Conservation (phyloP, 2,888 invertebrate genomes). For the Papilio gigon region DNA sequence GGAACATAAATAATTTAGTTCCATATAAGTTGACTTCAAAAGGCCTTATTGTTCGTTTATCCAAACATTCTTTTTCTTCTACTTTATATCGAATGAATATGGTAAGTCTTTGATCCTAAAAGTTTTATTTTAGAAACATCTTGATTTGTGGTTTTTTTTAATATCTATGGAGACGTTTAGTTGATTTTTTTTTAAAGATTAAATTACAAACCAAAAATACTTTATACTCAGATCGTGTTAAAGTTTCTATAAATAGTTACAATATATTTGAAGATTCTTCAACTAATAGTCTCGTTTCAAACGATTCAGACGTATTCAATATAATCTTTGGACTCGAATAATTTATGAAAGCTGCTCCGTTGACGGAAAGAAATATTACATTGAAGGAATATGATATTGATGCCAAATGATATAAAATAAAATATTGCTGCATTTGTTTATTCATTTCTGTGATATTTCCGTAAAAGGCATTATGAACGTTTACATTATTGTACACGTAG, state of each 20-base stretch:
- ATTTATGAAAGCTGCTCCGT: constrained; percentile 1
- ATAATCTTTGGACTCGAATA: constrained; percentile 17
- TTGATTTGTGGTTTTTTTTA: constrained; percentile 30
- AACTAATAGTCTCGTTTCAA: constrained; percentile 14
- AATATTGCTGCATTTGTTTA: constrained; percentile 12
- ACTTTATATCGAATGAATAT: constrained; percentile 46
- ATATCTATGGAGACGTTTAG: constrained; percentile 29
- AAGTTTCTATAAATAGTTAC: constrained; percentile 21
- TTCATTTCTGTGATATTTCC: neutral
- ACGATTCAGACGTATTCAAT: constrained; percentile 11
- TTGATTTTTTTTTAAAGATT: constrained; percentile 13
- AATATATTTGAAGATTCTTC: constrained; percentile 21
- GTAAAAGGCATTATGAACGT: neutral
- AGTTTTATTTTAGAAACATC: constrained; percentile 42
- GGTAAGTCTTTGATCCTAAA: constrained; percentile 47
- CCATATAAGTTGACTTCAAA: constrained; percentile 66
- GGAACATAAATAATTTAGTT: constrained; percentile 66
- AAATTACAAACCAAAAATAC: constrained; percentile 1
- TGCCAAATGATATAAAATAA: neutral
- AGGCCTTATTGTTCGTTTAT: constrained; percentile 54
- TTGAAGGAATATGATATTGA: constrained; percentile 3
- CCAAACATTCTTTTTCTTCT: constrained; percentile 53
- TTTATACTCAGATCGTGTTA: neutral
- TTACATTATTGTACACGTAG: neutral
- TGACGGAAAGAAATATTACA: constrained; percentile 22